Evolutionary conservation across 2,113 vertebrate genomes (phyloP).

Genomic region (Podarcis raffonei): DNA sequence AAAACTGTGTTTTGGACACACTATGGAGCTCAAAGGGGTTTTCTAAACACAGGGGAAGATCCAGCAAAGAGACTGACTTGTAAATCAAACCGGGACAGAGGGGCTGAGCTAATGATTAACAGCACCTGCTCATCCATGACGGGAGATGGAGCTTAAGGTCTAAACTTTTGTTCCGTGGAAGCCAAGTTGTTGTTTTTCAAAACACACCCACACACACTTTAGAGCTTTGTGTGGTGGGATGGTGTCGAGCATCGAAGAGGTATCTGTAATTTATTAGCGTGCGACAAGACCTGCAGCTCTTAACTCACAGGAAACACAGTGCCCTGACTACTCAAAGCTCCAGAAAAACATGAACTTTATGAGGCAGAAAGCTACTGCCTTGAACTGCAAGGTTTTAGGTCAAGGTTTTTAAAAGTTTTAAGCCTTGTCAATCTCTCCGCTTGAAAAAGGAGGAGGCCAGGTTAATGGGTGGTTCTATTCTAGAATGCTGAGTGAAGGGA

Average conservation of each 20-base stretch:
- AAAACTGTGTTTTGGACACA: neutral
- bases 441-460: slow-evolving; percentile 48
- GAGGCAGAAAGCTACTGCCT: slow-evolving; percentile 43
- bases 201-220: neutral
- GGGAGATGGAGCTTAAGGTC: neutral
- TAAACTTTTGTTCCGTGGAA: neutral
- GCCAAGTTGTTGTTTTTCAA: slow-evolving; percentile 15
- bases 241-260: slow-evolving; percentile 31
- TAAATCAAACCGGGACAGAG: neutral
- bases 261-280: slow-evolving; percentile 46
- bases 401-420: slow-evolving; percentile 44
- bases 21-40: neutral
- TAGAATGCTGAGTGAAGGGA: neutral
- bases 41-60: neutral
- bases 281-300: slow-evolving; percentile 21
- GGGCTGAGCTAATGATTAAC: neutral
- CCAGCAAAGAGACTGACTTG: too few relatives aligned
- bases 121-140: neutral
- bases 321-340: slow-evolving; percentile 26
- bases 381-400: slow-evolving; percentile 48
- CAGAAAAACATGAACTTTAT: slow-evolving; percentile 1
- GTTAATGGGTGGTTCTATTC: slow-evolving; percentile 27
- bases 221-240: neutral
- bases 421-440: slow-evolving; percentile 17
- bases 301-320: slow-evolving; percentile 22